phyloP scores from a whole-genome alignment of 2,888 invertebrate genomes.

The Cecidostiba fungosa region DNA sequence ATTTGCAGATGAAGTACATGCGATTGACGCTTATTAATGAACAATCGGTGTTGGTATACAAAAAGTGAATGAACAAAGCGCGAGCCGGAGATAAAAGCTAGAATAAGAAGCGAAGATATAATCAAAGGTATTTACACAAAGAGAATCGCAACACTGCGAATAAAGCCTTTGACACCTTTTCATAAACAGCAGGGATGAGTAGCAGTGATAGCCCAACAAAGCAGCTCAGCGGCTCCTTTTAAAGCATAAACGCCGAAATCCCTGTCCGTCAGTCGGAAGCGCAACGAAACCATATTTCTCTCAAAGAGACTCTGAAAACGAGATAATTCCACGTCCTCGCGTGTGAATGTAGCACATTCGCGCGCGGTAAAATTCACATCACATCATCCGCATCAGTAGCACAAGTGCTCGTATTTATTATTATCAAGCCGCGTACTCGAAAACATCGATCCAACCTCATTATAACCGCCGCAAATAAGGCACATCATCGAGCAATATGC shows the following conservation, averaged over 20 bases:
- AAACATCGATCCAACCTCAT: background rate
- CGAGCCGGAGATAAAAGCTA: background rate
- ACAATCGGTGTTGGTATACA: too few species aligned
- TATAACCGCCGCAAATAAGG: background rate
- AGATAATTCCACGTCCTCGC: background rate
- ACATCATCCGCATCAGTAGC: background rate
- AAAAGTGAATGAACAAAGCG: background rate
- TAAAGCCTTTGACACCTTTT: background rate
- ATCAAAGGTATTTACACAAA: background rate
- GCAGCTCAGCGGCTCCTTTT: background rate
- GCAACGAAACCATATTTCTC: background rate
- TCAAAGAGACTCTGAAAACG: background rate
- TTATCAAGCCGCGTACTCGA: background rate
- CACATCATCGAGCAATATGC: background rate
- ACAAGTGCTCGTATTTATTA: too few species aligned
- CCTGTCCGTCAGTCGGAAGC: background rate
- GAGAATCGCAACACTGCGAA: background rate
- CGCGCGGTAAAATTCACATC: background rate
- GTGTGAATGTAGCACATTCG: background rate
- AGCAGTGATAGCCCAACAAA: background rate
- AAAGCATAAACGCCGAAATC: background rate
- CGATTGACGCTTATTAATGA: too few species aligned
- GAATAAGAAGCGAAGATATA: background rate
- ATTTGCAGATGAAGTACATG: too few species aligned
- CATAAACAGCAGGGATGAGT: background rate